These are phyloP conservation scores for Scolanthus callimorphus DNA, from an alignment of 92 coral and sea anemone genomes.

Conservation along the genomic window DNA sequence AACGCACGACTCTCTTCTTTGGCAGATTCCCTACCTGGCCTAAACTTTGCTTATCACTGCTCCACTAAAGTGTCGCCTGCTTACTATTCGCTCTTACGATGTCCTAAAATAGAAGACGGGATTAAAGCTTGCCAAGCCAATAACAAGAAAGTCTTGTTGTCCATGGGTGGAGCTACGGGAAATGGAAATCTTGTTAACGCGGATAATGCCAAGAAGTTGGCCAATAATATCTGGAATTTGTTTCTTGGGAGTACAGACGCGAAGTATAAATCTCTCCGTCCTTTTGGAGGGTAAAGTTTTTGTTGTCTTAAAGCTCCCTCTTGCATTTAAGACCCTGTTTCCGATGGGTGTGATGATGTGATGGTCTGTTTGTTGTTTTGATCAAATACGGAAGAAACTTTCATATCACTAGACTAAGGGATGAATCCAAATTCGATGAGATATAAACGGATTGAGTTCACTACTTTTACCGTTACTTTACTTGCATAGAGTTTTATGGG, in stretches of 20 bases:
- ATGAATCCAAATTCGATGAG: too few species aligned
- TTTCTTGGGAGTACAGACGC: conserved; percentile 25
- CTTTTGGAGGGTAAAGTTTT: conserved; percentile 9
- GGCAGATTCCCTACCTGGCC: conserved; percentile 12
- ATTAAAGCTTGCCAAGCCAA: conserved; percentile 49
- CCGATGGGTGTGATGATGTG: too few species aligned
- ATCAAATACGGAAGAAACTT: too few species aligned
- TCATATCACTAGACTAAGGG: too few species aligned
- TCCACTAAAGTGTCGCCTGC: conserved; percentile 12
- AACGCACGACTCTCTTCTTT: too few species aligned
- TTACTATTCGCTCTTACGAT: conserved; percentile 17
- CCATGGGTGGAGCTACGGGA: conserved; percentile 74
- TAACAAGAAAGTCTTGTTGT: conserved; percentile 61
- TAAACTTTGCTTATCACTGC: conserved; percentile 30
- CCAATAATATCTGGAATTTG: conserved; percentile 21
- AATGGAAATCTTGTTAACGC: conserved; percentile 19
- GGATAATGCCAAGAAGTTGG: conserved; percentile 16
- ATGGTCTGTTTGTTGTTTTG: too few species aligned
- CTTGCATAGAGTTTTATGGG: too few species aligned
- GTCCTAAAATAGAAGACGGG: conserved; percentile 59
- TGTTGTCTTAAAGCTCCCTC: too few species aligned
- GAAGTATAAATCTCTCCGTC: conserved; percentile 11
- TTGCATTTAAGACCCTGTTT: too few species aligned
- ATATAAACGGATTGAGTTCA: too few species aligned
- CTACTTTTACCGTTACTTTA: too few species aligned